These are phyloP conservation scores for Hephaestus fuliginosus DNA, from an alignment of 2,797 vertebrate species.

Conservation along the genomic window DNA sequence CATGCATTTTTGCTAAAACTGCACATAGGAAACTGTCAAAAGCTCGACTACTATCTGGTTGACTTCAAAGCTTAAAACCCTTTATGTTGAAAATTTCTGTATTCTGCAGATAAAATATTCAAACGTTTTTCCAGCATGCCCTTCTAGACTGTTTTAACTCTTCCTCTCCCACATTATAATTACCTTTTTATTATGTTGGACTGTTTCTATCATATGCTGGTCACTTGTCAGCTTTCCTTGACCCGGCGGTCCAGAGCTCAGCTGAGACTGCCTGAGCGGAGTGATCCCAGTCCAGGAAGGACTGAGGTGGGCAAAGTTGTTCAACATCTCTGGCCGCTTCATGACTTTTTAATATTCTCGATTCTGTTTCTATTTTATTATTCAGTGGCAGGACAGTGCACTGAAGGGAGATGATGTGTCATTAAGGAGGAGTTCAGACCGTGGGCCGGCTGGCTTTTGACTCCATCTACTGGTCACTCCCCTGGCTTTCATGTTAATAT, in stretches of 20 bases:
- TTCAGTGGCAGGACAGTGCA: constrained; percentile 46
- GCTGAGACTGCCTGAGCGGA: neutral
- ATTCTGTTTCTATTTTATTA: constrained; percentile 50
- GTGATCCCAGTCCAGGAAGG: constrained; percentile 18
- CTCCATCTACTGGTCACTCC: constrained; percentile 72
- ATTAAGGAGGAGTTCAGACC: constrained; percentile 28
- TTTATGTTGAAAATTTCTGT: constrained; percentile 37
- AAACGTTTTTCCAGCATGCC: neutral
- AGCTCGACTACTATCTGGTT: constrained; percentile 11
- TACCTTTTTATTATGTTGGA: constrained; percentile 3
- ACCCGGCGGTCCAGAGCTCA: neutral
- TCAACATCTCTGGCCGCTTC: constrained; percentile 43
- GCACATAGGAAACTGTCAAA: constrained; percentile 19
- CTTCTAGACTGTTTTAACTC: neutral
- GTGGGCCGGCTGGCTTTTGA: constrained; percentile 55
- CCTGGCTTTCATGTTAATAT: constrained; percentile 20
- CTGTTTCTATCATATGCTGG: neutral
- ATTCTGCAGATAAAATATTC: constrained; percentile 37
- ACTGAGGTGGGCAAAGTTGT: constrained; percentile 1
- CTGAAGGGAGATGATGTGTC: constrained; percentile 24
- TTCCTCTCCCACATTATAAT: neutral
- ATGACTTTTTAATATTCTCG: constrained; percentile 61
- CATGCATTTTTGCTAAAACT: neutral
- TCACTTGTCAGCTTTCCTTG: neutral
- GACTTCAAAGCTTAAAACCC: constrained; percentile 38